Conservation (phyloP, 2,888 invertebrate genomes). For the Torymus tubicola region DNA sequence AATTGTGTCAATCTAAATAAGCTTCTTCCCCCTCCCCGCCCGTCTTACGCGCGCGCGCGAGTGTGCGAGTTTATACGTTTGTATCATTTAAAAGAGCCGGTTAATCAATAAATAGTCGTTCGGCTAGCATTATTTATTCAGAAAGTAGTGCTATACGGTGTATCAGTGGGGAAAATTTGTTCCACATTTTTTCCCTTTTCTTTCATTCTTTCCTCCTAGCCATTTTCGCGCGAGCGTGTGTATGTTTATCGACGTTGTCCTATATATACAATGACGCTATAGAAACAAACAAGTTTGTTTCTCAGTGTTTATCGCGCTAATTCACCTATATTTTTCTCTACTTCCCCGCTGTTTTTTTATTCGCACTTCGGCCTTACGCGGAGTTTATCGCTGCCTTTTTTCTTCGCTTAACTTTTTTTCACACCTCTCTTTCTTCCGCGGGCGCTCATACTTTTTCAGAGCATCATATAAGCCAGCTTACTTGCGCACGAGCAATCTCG, state of each 20-base stretch:
- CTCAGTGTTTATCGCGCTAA: not conserved
- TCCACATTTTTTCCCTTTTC: not conserved
- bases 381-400: not conserved
- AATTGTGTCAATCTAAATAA: constrained; percentile 33
- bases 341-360: not conserved
- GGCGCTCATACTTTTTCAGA: too few species aligned
- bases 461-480: too few species aligned
- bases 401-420: not conserved
- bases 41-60: too few species aligned
- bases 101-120: constrained; percentile 38
- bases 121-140: constrained; percentile 29
- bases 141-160: not conserved
- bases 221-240: not conserved
- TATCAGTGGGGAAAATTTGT: constrained; percentile 4
- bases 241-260: not conserved
- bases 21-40: not conserved
- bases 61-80: not conserved
- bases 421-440: not conserved
- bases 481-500: too few species aligned
- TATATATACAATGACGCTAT: constrained; percentile 5
- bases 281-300: constrained; percentile 15
- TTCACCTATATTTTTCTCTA: constrained; percentile 18
- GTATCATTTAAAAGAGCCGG: constrained; percentile 11
- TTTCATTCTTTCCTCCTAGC: not conserved
- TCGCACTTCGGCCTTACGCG: not conserved